Conservation (phyloP, 1,140 invertebrate species). For the Ostrea denselamellosa region DNA sequence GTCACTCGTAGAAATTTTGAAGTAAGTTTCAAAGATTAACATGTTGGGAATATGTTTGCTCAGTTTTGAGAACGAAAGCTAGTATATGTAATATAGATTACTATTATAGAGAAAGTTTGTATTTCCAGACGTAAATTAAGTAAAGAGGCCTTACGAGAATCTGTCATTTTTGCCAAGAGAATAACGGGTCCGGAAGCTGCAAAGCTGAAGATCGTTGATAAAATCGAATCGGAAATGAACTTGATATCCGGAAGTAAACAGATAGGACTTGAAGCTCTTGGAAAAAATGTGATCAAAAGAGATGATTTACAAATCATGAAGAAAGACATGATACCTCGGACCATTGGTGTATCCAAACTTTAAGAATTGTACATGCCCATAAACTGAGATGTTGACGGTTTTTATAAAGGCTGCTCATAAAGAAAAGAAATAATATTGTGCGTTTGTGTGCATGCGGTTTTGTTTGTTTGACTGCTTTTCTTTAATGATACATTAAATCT, state of each 20-base stretch:
- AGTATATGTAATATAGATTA: not conserved
- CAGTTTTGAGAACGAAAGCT: not conserved
- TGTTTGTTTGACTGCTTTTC: too few species aligned
- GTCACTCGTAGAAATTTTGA: not conserved
- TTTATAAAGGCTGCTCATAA: too few species aligned
- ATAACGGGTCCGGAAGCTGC: conserved; percentile 43
- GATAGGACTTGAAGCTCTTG: conserved; percentile 40
- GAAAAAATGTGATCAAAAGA: conserved; percentile 42
- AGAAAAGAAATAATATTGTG: too few species aligned
- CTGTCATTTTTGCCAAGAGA: conserved; percentile 43
- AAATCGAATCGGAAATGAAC: not conserved
- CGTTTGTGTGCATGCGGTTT: too few species aligned
- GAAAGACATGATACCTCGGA: conserved; percentile 29
- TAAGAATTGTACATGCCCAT: not conserved
- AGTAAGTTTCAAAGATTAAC: conserved; percentile 8
- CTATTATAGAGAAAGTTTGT: too few species aligned
- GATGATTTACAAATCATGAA: conserved; percentile 40
- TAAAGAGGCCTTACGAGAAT: conserved; percentile 27
- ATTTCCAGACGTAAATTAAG: conserved; percentile 21
- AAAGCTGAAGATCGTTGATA: conserved; percentile 38
- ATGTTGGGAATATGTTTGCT: too few species aligned
- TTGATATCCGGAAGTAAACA: conserved; percentile 43
- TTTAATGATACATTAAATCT: too few species aligned
- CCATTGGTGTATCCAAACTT: not conserved
- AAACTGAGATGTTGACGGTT: not conserved